Evolutionary conservation across 2,888 invertebrate genomes (phyloP), one percentile per base, ranked within the genome.

Genomic region (Drosophila tanythrix): DNA sequence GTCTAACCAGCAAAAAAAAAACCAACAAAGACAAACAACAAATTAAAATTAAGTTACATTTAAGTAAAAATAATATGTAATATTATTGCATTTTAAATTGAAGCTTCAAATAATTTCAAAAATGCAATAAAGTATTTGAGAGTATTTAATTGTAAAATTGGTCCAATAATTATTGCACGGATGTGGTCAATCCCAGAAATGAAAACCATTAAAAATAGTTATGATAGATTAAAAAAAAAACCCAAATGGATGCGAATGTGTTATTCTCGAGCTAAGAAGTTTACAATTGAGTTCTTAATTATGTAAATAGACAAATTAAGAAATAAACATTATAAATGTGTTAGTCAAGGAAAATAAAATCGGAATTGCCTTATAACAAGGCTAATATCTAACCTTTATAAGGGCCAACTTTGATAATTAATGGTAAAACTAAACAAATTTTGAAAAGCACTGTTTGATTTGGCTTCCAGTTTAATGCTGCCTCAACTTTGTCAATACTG

Each of bases 41-140:
- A 21, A 21, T 46, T 3, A 0, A 13, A 21, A 6, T 7, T 7
- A 21, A 13, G 13, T 46, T 13, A 46, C 7, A 46, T 13, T 3
- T 7, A 21, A 7, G 21, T 46, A 21, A 3, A 21, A 40, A 10
- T n/a, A 10, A 40, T 18, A 38, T 18, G 3, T 7, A 38, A 38
- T 18, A 38, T 38, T 38, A 6, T 38, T 38, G 18, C 38, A 18
- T 8, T 38, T 38, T 8, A 18, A 18, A 18, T 18, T 1, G 18
- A 38, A 18, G 38, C 0, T 31, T 38, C 0, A 18, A 38, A 38
- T 2, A n/a, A n/a, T 1, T 3, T 8, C 2, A 38, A 10, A 40
- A 4, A n/a, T 0, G 0, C 10, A 5, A 40, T 10, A 11, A 43
- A 40, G 5, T n/a, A n/a, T 2, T 5, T n/a, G 11, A 6, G 2